Base-by-base conservation (phyloP, 2,888 invertebrate genomes). In the Choristoneura rosaceana region DNA sequence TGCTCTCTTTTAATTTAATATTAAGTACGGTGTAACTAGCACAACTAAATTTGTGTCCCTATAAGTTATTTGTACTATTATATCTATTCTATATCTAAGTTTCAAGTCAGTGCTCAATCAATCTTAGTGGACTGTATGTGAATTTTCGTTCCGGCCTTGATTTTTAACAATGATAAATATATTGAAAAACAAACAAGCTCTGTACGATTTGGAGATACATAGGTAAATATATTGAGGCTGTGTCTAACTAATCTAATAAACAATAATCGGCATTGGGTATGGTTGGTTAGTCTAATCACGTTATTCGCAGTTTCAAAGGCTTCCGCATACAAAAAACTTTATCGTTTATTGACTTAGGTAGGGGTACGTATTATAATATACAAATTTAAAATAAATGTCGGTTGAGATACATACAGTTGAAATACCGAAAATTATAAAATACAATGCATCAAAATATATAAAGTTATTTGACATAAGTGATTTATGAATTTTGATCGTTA, bases 241-340 rank as follows among this genome's bases (percentile, higher is more conserved):
- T 62, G 41, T 12, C 76, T 85, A 86, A 87, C 76, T 85, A 86
- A 87, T 87, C 82, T 81, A 84, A 87, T 86, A 86, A 86, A 76
- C 79, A 80, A 79, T 81, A 79, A 81, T 82, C 78, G 79, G 77
- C 76, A 75, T 77, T 75, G 67, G 75, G 70, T 75, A 74, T 76
- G 77, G 78, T 80, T 82, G 80, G 76, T 77, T 71, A 69, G 75
- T 73, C 78, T 89, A 84, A 88, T 88, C 84, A 86, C 81, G 81
- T 87, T 87, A 86, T 87, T 85, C 78, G 83, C 77, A 73, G 86
- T 82, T 82, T 82, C 80, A 85, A 86, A 78, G 89, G 89, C 86
- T 89, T 90, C 88, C 73, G 63, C 69, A 71, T 69, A 63, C 69
- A 74, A 74, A 77, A 74, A 76, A 76, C 74, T 71, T 50, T 66